Evolutionary conservation across 2,888 invertebrate genomes (phyloP), one percentile per base, ranked within the genome.

Genomic region (Lepidocyrtoides sp.): DNA sequence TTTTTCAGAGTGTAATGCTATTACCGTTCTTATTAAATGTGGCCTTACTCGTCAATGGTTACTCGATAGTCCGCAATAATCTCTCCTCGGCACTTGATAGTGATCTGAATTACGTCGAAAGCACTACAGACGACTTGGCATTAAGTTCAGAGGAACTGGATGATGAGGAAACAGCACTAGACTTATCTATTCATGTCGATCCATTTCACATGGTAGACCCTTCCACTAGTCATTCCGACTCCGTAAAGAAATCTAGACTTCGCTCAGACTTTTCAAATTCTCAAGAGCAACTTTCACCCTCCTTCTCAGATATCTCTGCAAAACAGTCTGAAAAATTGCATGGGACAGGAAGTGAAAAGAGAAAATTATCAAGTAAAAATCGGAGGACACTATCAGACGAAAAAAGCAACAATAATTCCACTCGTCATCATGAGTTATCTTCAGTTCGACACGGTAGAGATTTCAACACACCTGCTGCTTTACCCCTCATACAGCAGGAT

Each of bases 1-100:
- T 81, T 60, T 12, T 87, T n/a, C 82, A 75, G 91, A 82, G 87
- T 87, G 48, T 83, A 44, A 44, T 84, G 66, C 12, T 90, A 32
- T 20, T 84, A 54, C 63, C 69, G 26, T 14, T 87, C 8, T 48
- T 91, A n/a, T 17, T 81, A 36, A 81, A 44, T 48, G 86, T 82
- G 81, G 72, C 72, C 81, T 72, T 86, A 82, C 17, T 14, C n/a
- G 86, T 72, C 10, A 17, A 83, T 63, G 87, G 60, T 23, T 66
- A 63, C 29, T 77, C 91, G 32, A 29, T 36, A 48, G 32, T 63
- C 17, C 54, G 63, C 84, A 72, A 51, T 26, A 85, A 72, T 36
- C 36, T 4, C 36, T 36, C 3, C 36, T 36, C 36, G 36, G n/a
- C 51, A n/a, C 44, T 72, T 36, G 83, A 66, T 10, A 14, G 60